Conservation (phyloP, 64 coral and sea anemone genomes). For the Trachythela sp. region DNA sequence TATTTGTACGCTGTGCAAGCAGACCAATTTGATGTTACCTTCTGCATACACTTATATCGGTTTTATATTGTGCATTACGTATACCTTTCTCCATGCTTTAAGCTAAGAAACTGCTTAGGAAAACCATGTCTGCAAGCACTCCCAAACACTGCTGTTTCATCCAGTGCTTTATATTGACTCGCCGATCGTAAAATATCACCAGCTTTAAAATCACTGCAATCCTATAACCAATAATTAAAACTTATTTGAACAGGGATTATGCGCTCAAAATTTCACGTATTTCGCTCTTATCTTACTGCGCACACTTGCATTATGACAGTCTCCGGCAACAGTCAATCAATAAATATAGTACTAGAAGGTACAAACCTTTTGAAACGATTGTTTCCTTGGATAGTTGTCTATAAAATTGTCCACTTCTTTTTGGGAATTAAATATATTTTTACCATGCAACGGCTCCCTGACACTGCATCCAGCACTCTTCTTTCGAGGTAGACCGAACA, state of each 20-base stretch:
- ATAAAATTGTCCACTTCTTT: background rate
- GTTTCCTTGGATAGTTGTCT: background rate
- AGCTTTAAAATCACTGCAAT: conserved; percentile 8
- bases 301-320: too few relatives aligned
- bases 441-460: background rate
- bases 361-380: background rate
- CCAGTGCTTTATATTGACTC: background rate
- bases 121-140: background rate
- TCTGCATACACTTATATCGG: too few relatives aligned
- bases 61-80: background rate
- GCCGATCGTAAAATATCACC: background rate
- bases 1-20: too few relatives aligned
- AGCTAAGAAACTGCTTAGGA: background rate
- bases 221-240: background rate
- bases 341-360: background rate
- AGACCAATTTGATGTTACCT: too few relatives aligned
- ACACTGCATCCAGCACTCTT: background rate
- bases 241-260: background rate
- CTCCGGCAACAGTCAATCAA: too few relatives aligned
- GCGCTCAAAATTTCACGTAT: too few relatives aligned
- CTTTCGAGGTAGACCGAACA: background rate
- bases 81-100: conserved; percentile 25
- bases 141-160: conserved; percentile 10
- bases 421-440: background rate
- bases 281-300: too few relatives aligned